phyloP scores from a whole-genome alignment of 2,113 vertebrate species.

The Oncorhynchus nerka region DNA sequence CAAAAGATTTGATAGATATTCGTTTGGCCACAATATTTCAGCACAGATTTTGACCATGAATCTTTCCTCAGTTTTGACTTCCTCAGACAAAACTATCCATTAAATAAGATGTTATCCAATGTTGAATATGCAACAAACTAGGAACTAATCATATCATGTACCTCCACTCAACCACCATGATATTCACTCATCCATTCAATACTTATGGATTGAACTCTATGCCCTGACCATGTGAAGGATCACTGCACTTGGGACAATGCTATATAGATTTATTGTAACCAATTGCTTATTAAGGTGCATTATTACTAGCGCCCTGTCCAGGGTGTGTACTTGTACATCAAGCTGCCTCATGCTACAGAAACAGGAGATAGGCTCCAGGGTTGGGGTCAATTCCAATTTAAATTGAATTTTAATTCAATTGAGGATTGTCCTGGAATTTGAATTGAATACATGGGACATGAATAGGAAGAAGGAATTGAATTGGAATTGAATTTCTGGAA shows the following conservation, averaged over 20 bases:
- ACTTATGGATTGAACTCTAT: slow-evolving; percentile 14
- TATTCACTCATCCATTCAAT: slow-evolving; percentile 20
- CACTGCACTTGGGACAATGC: background rate
- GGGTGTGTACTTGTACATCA: too few species aligned
- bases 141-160: slow-evolving; percentile 40
- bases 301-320: too few species aligned
- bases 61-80: slow-evolving; percentile 1
- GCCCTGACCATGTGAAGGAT: background rate
- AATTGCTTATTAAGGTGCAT: background rate
- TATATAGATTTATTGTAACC: background rate
- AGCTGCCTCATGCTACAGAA: too few species aligned
- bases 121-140: slow-evolving; percentile 58
- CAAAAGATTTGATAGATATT: slow-evolving; percentile 8
- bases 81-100: background rate
- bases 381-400: too few species aligned
- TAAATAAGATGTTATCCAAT: slow-evolving; percentile 41
- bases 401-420: too few species aligned
- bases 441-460: too few species aligned
- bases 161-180: slow-evolving; percentile 28
- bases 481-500: too few species aligned
- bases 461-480: too few species aligned
- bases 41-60: slow-evolving; percentile 3
- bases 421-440: too few species aligned
- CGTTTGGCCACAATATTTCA: background rate
- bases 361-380: too few species aligned